Conservation (phyloP, 2,113 vertebrate species). For the Ia io region DNA sequence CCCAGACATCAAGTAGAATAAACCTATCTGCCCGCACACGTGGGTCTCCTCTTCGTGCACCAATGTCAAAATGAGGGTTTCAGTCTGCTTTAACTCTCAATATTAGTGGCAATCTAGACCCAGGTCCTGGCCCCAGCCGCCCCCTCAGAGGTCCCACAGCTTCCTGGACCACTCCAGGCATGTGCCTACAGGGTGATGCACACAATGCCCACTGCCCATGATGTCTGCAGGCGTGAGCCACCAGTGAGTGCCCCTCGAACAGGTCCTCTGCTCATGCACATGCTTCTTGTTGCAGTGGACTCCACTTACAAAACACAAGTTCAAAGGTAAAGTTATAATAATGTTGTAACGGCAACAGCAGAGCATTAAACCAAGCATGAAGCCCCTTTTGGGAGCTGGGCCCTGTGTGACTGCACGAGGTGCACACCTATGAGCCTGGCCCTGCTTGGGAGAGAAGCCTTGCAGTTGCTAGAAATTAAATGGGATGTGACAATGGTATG, state of each 20-base stretch:
- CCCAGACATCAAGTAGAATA: conserved; percentile 15
- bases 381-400: not conserved
- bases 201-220: not conserved
- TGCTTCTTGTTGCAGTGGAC: not conserved
- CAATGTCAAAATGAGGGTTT: not conserved
- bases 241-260: not conserved
- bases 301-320: not conserved
- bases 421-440: too few relatives aligned
- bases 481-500: not conserved
- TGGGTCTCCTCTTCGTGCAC: not conserved
- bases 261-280: not conserved
- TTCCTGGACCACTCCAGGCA: not conserved
- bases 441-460: not conserved
- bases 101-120: not conserved
- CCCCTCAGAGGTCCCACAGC: not conserved
- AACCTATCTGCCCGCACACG: not conserved
- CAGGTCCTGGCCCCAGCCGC: accelerated
- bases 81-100: not conserved
- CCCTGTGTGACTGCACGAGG: accelerated
- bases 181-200: not conserved
- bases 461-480: not conserved
- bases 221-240: not conserved
- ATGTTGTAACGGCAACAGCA: not conserved
- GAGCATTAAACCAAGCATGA: not conserved
- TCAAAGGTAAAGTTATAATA: not conserved